phyloP scores from a whole-genome alignment of 2,888 invertebrate species.

The Ceriagrion tenellum region DNA sequence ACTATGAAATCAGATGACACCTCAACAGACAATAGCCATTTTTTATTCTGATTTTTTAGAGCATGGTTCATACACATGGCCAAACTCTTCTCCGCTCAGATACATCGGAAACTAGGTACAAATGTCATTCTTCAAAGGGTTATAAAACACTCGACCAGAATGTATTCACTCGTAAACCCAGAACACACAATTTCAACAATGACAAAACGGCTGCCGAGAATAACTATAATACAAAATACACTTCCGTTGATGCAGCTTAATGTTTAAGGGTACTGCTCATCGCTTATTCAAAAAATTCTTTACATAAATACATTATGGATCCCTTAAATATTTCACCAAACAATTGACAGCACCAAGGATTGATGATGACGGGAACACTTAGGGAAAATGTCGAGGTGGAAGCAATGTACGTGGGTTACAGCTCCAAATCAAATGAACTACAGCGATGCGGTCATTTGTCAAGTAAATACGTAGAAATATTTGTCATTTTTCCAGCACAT shows the following conservation, averaged over 20 bases:
- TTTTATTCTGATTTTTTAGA: not conserved
- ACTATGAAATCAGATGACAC: not conserved
- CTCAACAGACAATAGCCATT: constrained; percentile 19
- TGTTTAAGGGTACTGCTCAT: not conserved
- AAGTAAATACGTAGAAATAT: not conserved
- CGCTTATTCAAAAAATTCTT: not conserved
- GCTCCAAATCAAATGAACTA: not conserved
- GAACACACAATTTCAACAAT: not conserved
- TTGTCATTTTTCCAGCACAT: not conserved
- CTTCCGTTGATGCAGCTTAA: not conserved
- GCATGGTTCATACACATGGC: not conserved
- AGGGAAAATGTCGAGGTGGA: not conserved
- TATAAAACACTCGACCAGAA: not conserved
- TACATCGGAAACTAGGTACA: not conserved
- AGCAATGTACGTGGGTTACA: not conserved
- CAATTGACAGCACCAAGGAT: not conserved
- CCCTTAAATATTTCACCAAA: not conserved
- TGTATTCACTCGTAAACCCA: not conserved
- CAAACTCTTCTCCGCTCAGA: not conserved
- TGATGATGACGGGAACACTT: not conserved
- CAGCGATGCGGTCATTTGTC: not conserved
- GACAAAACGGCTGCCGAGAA: not conserved
- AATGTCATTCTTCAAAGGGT: not conserved
- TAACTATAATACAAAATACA: not conserved
- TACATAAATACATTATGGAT: not conserved